Base-by-base conservation (phyloP, 2,888 invertebrate species). In the Synanthedon formicaeformis region DNA sequence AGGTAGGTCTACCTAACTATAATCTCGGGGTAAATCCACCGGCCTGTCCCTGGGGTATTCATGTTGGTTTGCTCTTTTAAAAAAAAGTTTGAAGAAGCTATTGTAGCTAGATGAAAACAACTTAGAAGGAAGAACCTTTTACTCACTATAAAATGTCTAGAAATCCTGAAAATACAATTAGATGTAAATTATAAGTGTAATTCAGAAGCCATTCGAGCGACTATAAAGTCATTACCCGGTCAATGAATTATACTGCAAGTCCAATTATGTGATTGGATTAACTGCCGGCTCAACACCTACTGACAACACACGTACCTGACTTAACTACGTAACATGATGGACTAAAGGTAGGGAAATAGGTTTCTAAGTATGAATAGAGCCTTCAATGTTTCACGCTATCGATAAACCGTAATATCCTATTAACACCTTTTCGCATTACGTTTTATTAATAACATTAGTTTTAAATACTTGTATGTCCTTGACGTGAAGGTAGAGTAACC, bases 181-280 rank as follows among this genome's bases (percentile, higher is more conserved):
- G 2, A 34, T 10, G 10, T 34, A 34, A 34, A 34, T 45, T n/a
- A 45, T 45, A 45, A 45, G 49, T 16, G 56, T 60, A 60, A 55
- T 58, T 59, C 59, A 59, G 71, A 73, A 73, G 71, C 71, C 70
- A 61, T 68, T 61, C 56, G 60, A n/a, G 66, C 64, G 62, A 65
- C 66, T 69, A 67, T 63, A 67, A 66, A 74, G 75, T 78, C 77
- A 77, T 76, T 79, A 78, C 74, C 76, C 81, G 77, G 75, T 75
- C 77, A 81, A 77, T 81, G 77, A 78, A 77, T 80, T 74, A 50
- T 50, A 71, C 65, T 68, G 65, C 77, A 81, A 84, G 81, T 78
- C 83, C 80, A 83, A 84, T 84, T 83, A 84, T 73, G 65, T 81
- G 78, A 82, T 82, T 75, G 82, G 81, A 85, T 85, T 81, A 85